These are phyloP conservation scores for Thaleichthys pacificus DNA, from an alignment of 2,797 vertebrate genomes.

Conservation along the genomic window DNA sequence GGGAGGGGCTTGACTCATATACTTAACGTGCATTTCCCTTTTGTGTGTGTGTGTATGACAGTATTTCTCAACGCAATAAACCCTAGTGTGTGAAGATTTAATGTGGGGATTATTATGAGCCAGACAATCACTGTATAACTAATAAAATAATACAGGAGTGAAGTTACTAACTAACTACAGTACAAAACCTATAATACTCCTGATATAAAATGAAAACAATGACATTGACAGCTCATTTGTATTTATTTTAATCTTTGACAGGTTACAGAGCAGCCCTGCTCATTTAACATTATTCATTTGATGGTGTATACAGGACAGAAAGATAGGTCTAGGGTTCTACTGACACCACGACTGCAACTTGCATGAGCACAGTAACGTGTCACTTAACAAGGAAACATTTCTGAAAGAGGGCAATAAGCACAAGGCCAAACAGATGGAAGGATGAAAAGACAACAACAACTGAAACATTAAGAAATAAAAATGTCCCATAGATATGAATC, in stretches of 20 bases:
- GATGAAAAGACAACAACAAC: constrained; percentile 6
- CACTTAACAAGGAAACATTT: constrained; percentile 32
- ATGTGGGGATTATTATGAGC: no score
- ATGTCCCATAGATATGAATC: constrained; percentile 30
- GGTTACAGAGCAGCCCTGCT: constrained; percentile 29
- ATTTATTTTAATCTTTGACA: constrained; percentile 35
- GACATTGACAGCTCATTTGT: constrained; percentile 3
- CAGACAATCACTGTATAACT: no score
- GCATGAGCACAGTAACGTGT: constrained; percentile 28
- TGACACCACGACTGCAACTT: constrained; percentile 31
- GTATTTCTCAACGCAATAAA: no score
- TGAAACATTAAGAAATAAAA: constrained; percentile 35
- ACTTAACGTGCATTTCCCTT: no score
- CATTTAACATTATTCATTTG: constrained; percentile 16
- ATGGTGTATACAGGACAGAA: constrained; percentile 32
- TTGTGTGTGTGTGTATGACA: no score
- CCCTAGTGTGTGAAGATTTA: no score
- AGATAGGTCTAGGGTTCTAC: constrained; percentile 31
- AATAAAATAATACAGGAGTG: neutral
- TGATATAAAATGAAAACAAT: neutral
- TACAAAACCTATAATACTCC: neutral
- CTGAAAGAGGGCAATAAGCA: constrained; percentile 17
- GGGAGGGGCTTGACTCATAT: no score
- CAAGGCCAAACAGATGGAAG: constrained; percentile 28
- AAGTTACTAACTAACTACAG: neutral